Percentiles rank a stretch among this genome's conserved stretches.
phyloP scores from a whole-genome alignment of 2,888 invertebrate species.

The Piscicola geometra region DNA sequence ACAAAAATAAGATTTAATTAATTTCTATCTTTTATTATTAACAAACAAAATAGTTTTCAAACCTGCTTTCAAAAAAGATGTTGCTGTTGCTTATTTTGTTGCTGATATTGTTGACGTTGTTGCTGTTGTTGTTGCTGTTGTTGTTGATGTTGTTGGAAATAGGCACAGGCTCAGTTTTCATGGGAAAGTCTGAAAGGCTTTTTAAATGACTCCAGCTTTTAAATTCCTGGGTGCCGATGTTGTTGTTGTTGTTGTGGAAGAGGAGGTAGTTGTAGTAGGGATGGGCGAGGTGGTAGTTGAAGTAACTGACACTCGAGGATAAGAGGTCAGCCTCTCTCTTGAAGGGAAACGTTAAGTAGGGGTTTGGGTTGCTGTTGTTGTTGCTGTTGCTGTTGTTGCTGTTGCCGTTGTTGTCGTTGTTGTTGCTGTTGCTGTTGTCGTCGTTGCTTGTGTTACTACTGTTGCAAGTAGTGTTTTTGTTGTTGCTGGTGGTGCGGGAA shows the following conservation, averaged over 20 bases:
- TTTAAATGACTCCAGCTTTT: conserved; percentile 6
- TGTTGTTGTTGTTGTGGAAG: conserved; percentile 6
- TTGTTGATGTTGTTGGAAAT: conserved; percentile 9
- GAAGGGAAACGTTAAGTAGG: background rate
- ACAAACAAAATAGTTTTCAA: too few relatives aligned
- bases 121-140: background rate
- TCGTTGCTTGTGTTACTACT: background rate
- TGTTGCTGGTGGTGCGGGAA: background rate
- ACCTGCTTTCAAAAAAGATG: too few relatives aligned
- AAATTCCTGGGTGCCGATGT: background rate
- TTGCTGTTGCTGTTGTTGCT: background rate
- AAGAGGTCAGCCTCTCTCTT: background rate
- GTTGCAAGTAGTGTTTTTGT: background rate
- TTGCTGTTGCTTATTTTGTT: too few relatives aligned
- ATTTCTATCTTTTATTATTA: too few relatives aligned
- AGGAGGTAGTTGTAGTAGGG: conserved; percentile 19
- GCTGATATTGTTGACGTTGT: background rate
- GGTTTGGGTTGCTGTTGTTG: background rate
- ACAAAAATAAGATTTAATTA: too few relatives aligned
- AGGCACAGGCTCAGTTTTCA: background rate
- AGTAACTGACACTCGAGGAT: background rate
- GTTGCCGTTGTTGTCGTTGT: background rate
- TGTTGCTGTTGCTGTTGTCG: background rate
- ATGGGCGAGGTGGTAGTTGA: conserved; percentile 2
- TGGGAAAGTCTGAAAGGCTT: background rate